Percentiles rank a stretch among this genome's conserved stretches.
Conservation (phyloP, 2,797 vertebrate species). For the Pseudochaenichthys georgianus region DNA sequence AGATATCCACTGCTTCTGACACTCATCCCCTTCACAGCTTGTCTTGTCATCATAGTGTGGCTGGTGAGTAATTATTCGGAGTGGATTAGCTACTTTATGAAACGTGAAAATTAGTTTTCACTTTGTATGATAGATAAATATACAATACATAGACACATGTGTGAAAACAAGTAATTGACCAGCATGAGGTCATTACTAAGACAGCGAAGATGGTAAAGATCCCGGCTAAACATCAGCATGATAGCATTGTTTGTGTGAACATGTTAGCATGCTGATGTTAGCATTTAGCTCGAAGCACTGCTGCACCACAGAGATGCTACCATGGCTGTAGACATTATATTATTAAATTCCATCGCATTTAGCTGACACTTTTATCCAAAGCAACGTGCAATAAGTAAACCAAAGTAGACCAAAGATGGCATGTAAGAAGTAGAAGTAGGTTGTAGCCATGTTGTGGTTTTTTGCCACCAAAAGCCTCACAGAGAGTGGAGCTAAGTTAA, state of each 20-base stretch:
- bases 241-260: neutral
- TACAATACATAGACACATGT: neutral
- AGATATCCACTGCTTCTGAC: slow-evolving; percentile 70
- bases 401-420: too few relatives aligned
- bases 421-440: too few relatives aligned
- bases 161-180: neutral
- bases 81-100: neutral
- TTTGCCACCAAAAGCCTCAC: too few relatives aligned
- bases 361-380: too few relatives aligned
- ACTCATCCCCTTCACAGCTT: slow-evolving; percentile 71
- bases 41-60: slow-evolving; percentile 69
- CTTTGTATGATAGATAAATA: neutral
- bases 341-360: too few relatives aligned
- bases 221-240: neutral
- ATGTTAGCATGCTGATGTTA: neutral
- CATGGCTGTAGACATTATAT: neutral
- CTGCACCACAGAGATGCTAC: neutral
- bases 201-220: neutral
- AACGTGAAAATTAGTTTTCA: neutral
- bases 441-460: too few relatives aligned
- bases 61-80: slow-evolving; percentile 62
- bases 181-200: neutral
- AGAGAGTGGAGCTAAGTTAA: too few relatives aligned
- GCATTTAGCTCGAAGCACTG: neutral
- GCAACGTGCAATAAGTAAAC: too few relatives aligned